Percentiles rank a stretch among this genome's conserved stretches.
These are phyloP conservation scores for Yoshiicerus persimilis DNA, from an alignment of 1,140 invertebrate genomes.

Conservation along the genomic window DNA sequence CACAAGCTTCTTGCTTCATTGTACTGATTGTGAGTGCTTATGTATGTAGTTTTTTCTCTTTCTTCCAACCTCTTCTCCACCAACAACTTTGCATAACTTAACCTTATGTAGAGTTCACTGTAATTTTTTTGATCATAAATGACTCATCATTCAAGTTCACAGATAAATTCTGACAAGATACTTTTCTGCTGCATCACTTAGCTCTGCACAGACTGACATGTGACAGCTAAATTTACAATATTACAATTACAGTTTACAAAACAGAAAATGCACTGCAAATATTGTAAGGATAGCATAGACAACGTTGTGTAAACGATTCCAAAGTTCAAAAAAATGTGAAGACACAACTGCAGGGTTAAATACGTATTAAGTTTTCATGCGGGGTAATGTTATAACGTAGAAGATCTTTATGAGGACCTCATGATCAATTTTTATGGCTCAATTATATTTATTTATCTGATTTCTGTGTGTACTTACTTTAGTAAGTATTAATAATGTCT, in stretches of 20 bases:
- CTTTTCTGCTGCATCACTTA: not conserved
- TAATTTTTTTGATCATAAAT: slow-evolving; percentile 1
- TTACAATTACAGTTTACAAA: not conserved
- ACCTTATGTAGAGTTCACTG: not conserved
- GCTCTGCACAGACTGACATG: not conserved
- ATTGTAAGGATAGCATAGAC: not conserved
- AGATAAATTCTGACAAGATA: slow-evolving; percentile 14
- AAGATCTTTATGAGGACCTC: too few species aligned
- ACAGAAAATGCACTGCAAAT: not conserved
- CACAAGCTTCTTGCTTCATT: not conserved
- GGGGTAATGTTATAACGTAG: too few species aligned
- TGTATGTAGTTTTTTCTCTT: not conserved
- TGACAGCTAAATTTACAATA: slow-evolving; percentile 9
- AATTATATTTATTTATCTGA: too few species aligned
- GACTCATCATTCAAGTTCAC: slow-evolving; percentile 13
- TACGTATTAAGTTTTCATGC: too few species aligned
- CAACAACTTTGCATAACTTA: slow-evolving; percentile 4
- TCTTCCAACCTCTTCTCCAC: not conserved
- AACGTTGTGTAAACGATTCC: not conserved
- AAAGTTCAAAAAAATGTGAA: not conserved
- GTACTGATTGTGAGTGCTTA: not conserved
- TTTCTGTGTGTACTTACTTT: not conserved
- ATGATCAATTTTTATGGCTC: not conserved
- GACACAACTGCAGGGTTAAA: too few species aligned
- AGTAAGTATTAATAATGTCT: too few species aligned